Base-by-base conservation (phyloP, 2,113 vertebrate species). In the Neotoma lepida region DNA sequence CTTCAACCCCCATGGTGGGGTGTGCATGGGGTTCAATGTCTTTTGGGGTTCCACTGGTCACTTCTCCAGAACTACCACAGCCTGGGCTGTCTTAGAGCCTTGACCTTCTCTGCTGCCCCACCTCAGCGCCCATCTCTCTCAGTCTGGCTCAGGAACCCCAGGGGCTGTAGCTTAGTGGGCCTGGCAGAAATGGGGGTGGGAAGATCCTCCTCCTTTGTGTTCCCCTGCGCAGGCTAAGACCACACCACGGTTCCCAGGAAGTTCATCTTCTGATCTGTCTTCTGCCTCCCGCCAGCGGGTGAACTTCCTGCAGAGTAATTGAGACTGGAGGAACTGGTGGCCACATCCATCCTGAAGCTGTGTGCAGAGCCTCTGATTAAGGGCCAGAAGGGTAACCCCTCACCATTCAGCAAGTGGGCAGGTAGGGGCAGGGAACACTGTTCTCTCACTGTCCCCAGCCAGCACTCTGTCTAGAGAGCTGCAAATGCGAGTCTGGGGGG, bases 361-460 rank as follows among this genome's bases (percentile, higher is more conserved):
- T 12, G 51, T 87, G 73, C 81, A 4, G 28, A 90, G 95, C 64
- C 80, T 86, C 93, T 97, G 97, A 92, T 93, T 78, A 91, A 90
- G 78, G 88, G 95, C 94, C 84, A 71, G 13, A 0, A 0, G 90
- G 94, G 96, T 92, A 96, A 92, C 56, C 73, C 18, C 6, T 70
- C 46, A 39, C 85, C 74, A 73, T 95, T 96, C 71, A 93, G 91
- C 89, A 61, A 4, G 46, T 26, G 9, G 89, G 46, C 4, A 0
- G 46, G 30, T 28, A 63, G 1, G 58, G 30, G 51, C 28, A 49
- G 78, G 81, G 15, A n/a, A 18, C 51, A 58, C 58, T 30, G 74
- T 61, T 58, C 35, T 33, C n/a, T 74, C 56, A 89, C 12, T 4
- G 39, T 24, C 76, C 41, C 3, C 58, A 85, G 26, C 46, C 46